Base-by-base conservation (phyloP, 1,140 invertebrate species). In the Halictus rubicundus region DNA sequence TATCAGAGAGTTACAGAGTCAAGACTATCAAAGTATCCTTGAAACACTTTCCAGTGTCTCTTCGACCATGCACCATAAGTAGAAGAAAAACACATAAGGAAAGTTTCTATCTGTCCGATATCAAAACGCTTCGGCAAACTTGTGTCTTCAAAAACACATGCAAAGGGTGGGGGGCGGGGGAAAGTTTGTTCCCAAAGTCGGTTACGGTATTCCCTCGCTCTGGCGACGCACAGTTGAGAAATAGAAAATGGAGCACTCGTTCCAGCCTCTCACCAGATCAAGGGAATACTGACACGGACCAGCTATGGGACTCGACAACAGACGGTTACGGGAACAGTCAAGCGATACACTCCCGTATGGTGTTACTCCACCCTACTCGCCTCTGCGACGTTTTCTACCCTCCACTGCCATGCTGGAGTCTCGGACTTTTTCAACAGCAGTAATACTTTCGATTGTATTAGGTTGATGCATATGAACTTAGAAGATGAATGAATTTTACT, bases 101-200 rank as follows among this genome's bases (percentile, higher is more conserved):
- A 37, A n/a, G 12, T 46, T 16, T 60, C n/a, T 68, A 68, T 32
- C 12, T 23, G 37, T 25, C 32, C 23, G 27, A 73, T 49, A 16
- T 12, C n/a, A 21, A 19, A 64, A n/a, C 16, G 19, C 57, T 66
- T 16, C 12, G 27, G 7, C 19, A 32, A 21, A 64, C 37, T 70
- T 6, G 21, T 76, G 16, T 64, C 49, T 19, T 72, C 19, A 25
- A 69, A 52, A 54, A 42, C 12, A 10, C 76, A 72, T 78, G 76
- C 76, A 78, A 16, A 54, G 54, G 52, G 23, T 23, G 42, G 2
- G 21, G 54, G 37, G 12, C 42, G 12, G 19, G 19, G 12, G n/a
- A 10, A 78, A 37, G 19, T 66, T 72, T 46, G 27, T 71, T 52
- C 19, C 61, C n/a, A 46, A 39, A 60, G 12, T 76, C 4, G 68